phyloP scores from a whole-genome alignment of 1,140 invertebrate genomes.

The Danaus plexippus region DNA sequence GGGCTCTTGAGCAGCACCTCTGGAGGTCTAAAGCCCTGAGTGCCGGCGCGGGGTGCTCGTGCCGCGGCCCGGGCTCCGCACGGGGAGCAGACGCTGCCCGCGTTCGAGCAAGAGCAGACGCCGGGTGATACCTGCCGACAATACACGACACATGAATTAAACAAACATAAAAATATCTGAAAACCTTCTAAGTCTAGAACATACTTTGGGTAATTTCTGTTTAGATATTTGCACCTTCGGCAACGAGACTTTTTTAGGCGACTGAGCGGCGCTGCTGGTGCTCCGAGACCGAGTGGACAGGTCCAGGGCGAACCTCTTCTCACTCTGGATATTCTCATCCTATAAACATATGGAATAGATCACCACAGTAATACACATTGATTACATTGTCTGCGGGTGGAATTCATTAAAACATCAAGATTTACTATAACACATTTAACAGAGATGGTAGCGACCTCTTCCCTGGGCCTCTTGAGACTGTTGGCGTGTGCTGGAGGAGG shows the following conservation, averaged over 20 bases:
- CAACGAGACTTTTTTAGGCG: background rate
- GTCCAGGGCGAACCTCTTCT: constrained; percentile 45
- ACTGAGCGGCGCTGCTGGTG: background rate
- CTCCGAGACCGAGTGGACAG: constrained; percentile 25
- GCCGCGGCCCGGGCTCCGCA: constrained; percentile 75
- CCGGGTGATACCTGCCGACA: background rate
- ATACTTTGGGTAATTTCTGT: constrained; percentile 17
- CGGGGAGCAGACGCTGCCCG: constrained; percentile 75
- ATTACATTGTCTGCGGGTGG: background rate
- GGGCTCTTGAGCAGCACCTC: constrained; percentile 74
- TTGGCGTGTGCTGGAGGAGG: constrained; percentile 35
- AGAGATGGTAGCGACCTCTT: constrained; percentile 31
- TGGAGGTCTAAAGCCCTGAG: constrained; percentile 86
- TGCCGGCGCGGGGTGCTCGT: constrained; percentile 86
- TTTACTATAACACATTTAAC: too few species aligned
- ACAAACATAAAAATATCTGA: background rate
- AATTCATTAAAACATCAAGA: too few species aligned
- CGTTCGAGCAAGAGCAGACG: constrained; percentile 76
- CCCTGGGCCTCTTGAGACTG: constrained; percentile 31
- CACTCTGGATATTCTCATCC: constrained; percentile 18
- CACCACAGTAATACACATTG: background rate
- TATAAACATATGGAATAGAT: background rate
- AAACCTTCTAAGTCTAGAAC: background rate
- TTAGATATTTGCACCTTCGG: constrained; percentile 20
- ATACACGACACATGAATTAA: too few species aligned